A percentile compares a stretch with the other conserved stretches of the same genome.
Evolutionary conservation across 1,140 invertebrate genomes (phyloP).

Genomic region (Physella acuta): DNA sequence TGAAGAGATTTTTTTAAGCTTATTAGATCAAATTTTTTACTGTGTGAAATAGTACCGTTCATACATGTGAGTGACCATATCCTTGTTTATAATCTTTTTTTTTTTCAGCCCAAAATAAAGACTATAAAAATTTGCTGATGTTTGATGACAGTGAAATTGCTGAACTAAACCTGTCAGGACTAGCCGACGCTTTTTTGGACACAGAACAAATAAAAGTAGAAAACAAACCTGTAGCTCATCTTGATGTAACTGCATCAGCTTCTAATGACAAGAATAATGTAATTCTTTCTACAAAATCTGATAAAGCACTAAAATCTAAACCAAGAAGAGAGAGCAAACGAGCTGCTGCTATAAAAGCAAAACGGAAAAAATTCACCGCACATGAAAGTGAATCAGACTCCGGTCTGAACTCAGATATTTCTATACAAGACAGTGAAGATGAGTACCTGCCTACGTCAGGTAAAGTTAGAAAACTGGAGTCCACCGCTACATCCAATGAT

Average conservation of each 20-base stretch:
- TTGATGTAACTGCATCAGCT: neutral
- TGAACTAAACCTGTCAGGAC: neutral
- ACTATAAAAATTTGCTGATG: neutral
- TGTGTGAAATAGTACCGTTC: too few species aligned
- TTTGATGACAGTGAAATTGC: neutral
- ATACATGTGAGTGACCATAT: too few species aligned
- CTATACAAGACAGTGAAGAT: neutral
- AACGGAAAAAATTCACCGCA: neutral
- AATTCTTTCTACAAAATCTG: neutral
- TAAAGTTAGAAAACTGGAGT: neutral
- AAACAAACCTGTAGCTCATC: neutral
- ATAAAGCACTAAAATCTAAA: neutral
- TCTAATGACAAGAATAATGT: neutral
- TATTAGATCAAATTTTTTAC: too few species aligned
- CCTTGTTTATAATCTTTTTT: too few species aligned
- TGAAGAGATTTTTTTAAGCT: too few species aligned
- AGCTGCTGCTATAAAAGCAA: neutral
- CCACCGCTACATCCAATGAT: neutral
- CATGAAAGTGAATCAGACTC: neutral
- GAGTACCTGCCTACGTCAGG: neutral
- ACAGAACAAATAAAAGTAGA: neutral
- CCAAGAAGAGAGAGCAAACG: neutral
- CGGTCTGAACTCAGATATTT: neutral
- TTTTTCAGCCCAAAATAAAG: too few species aligned
- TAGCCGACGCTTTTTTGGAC: neutral